Evolutionary conservation across 2,888 invertebrate genomes (phyloP), one percentile per base, ranked within the genome.

Genomic region (Eupithecia tripunctaria): DNA sequence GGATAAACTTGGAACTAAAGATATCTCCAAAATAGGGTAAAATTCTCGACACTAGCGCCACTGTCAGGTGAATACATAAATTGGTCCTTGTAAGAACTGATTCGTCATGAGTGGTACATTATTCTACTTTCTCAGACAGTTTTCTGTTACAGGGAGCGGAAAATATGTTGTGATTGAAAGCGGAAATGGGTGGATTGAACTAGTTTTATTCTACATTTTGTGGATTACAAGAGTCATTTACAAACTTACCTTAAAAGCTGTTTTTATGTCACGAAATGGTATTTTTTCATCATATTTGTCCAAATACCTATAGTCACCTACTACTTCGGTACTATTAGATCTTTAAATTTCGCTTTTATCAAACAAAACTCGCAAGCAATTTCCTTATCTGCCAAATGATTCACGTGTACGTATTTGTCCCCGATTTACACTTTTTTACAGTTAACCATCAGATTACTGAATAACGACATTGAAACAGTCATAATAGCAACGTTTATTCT

Each of bases 41-140:
- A 27, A 60, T 29, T 1, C 2, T 7, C 60, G 29, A 60, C 60
- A 32, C 60, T 32, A 60, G 60, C 60, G 60, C 60, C 60, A 60
- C 60, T 29, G 29, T 32, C 5, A 18, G 18, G 29, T 29, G 60
- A 60, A 29, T 12, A 32, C 1, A 60, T 32, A 27, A 60, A 29
- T 60, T 60, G 60, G 60, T 18, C 29, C 5, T 36, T 32, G 32
- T 32, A 32, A 67, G 59, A 80, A 86, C 68, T 79, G 85, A 80
- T 81, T 75, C 76, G 89, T 91, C 91, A 91, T 84, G 77, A 77
- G 64, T 69, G 67, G 81, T 74, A 89, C 89, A 91, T 91, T 90
- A 91, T 87, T 89, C 78, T 76, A 73, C 82, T 88, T 86, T 86
- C 86, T 84, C 88, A 82, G 79, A 73, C 79, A 76, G 63, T 70